Conservation (phyloP, 1,140 invertebrate species). For the Drosophila ambigua region DNA sequence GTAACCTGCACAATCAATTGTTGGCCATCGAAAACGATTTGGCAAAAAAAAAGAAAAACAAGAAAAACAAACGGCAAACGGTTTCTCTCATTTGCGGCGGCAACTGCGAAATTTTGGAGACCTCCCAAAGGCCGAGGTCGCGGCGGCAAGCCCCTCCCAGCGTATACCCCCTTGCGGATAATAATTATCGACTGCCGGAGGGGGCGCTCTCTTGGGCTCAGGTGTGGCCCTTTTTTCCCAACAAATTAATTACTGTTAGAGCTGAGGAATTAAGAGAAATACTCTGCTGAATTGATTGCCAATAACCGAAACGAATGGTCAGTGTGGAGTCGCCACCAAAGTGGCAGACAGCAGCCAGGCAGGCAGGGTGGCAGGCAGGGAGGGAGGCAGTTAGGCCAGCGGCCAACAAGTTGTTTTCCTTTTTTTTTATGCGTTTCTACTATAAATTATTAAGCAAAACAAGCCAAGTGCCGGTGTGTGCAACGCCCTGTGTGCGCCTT, state of each 20-base stretch:
- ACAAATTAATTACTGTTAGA: slow-evolving; percentile 70
- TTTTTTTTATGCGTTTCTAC: slow-evolving; percentile 13
- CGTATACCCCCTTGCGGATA: slow-evolving; percentile 45
- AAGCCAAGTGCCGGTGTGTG: slow-evolving; percentile 35
- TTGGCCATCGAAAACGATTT: slow-evolving; percentile 42
- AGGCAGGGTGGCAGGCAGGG: slow-evolving; percentile 11
- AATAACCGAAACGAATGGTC: slow-evolving; percentile 17
- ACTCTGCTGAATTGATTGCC: slow-evolving; percentile 7
- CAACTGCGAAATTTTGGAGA: too few relatives aligned
- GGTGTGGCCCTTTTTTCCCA: slow-evolving; percentile 72
- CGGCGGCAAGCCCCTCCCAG: slow-evolving; percentile 7
- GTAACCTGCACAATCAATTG: slow-evolving; percentile 36
- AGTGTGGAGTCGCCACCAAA: slow-evolving; percentile 13
- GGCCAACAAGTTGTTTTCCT: slow-evolving; percentile 48
- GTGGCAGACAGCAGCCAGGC: slow-evolving; percentile 5
- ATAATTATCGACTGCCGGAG: slow-evolving; percentile 62
- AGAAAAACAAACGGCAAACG: background rate
- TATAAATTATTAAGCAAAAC: too few relatives aligned
- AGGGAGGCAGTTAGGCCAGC: slow-evolving; percentile 25
- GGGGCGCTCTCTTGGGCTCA: slow-evolving; percentile 62
- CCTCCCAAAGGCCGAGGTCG: slow-evolving; percentile 22
- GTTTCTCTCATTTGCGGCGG: too few relatives aligned
- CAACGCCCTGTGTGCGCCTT: slow-evolving; percentile 70
- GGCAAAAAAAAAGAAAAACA: slow-evolving; percentile 17
- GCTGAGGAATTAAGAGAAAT: slow-evolving; percentile 37